Conservation (phyloP, 2,113 vertebrate genomes). For the Tragelaphus buxtoni region DNA sequence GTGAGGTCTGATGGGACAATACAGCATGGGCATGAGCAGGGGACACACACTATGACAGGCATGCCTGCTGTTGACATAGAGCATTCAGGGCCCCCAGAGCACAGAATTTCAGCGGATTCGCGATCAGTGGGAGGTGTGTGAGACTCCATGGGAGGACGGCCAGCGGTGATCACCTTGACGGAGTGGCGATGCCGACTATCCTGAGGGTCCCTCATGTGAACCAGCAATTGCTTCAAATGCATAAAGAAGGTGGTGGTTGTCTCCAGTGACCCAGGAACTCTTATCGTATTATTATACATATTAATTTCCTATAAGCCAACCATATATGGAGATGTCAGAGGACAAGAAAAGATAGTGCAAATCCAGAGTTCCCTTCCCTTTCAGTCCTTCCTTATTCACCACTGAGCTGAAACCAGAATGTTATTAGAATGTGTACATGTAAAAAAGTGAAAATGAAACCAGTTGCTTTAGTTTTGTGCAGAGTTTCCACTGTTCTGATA, state of each 20-base stretch:
- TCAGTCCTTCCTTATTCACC: background rate
- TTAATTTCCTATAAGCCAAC: background rate
- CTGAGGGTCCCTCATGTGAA: background rate
- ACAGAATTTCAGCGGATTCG: background rate
- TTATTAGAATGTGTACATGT: background rate
- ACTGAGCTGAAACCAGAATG: background rate
- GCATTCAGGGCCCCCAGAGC: background rate
- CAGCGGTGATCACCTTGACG: background rate
- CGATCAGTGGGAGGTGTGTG: rapidly evolving
- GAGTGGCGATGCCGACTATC: rapidly evolving
- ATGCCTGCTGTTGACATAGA: rapidly evolving
- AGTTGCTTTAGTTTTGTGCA: background rate
- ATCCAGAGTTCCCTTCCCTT: background rate
- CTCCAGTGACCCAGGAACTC: background rate
- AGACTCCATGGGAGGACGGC: background rate
- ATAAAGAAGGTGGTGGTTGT: background rate
- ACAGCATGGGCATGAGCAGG: rapidly evolving
- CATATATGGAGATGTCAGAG: background rate
- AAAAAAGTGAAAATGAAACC: background rate
- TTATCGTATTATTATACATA: background rate
- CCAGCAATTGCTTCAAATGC: background rate
- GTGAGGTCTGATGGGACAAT: background rate
- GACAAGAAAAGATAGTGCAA: background rate
- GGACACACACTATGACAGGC: rapidly evolving
- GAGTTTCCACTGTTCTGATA: background rate